Base-by-base conservation (phyloP, 64 coral and sea anemone genomes). In the Hydrozoanthus tunicans region DNA sequence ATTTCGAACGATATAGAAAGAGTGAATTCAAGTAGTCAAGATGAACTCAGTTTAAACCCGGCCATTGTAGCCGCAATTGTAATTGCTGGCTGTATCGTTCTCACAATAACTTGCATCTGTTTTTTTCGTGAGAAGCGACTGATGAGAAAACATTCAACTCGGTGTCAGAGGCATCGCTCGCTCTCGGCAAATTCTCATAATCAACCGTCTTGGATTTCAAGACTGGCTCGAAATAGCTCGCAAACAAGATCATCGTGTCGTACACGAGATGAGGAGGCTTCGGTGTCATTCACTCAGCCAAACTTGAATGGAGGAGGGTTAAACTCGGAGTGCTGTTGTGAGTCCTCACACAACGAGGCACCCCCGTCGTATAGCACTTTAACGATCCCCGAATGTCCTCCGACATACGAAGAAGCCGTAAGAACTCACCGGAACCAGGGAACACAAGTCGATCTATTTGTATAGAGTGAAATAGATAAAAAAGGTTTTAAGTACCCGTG, bases 141-240 rank as follows among this genome's bases (percentile, higher is more conserved):
- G 17, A 88, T 73, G 55, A 55, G 70, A 5, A 88, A 88, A 51
- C 69, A 88, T 73, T 88, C 84, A 52, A 17, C 68, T 1, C 55
- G 68, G 51, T 60, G 84, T 25, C 68, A 56, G 11, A 74, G 84
- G 55, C 68, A 88, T 72, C 55, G 68, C 3, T 64, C 80, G 6
- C 84, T 74, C 3, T 13, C 23, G 20, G 9, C 65, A 8, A 58
- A 88, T 26, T 32, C 58, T 82, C 11, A 55, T 12, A 51, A 17
- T 14, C 84, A 73, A 24, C 69, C 84, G 23, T 88, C 73, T 73
- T 88, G 84, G 84, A 88, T 75, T 72, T 88, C 84, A 5, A 58
- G 84, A 88, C 56, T 88, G 70, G 56, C 84, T 88, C 68, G 84
- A 88, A 88, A 74, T 88, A 88, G 70, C 84, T 59, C 84, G 43